Conservation (phyloP, 2,113 vertebrate genomes). For the Dascyllus trimaculatus region DNA sequence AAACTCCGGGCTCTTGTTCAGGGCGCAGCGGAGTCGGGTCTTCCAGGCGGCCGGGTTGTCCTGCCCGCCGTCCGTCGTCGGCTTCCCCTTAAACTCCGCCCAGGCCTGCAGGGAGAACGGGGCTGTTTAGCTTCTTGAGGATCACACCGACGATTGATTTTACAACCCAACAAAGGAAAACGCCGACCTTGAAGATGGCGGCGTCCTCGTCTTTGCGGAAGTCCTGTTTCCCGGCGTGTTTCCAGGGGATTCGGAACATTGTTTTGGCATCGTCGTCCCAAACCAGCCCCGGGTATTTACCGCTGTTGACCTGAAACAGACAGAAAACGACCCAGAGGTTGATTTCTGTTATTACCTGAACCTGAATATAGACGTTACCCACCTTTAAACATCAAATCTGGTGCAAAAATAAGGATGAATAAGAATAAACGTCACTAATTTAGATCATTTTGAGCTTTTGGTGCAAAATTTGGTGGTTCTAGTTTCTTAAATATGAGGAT, state of each 20-base stretch:
- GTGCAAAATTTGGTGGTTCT: no score
- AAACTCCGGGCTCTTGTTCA: slow-evolving; percentile 93
- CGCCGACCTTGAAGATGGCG: slow-evolving; percentile 90
- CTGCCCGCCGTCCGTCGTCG: slow-evolving; percentile 64
- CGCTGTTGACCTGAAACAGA: slow-evolving; percentile 85
- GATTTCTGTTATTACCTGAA: no score
- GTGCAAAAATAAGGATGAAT: no score
- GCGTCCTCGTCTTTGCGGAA: slow-evolving; percentile 92
- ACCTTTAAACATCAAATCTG: no score
- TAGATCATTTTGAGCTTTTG: no score
- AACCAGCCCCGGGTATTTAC: slow-evolving; percentile 85
- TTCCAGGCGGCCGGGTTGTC: slow-evolving; percentile 89
- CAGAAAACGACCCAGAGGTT: fast-evolving
- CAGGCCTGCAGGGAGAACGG: slow-evolving; percentile 83
- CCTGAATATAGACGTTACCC: no score
- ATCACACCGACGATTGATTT: no score
- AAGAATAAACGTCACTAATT: no score
- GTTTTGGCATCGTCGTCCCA: slow-evolving; percentile 90
- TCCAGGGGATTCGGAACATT: slow-evolving; percentile 96
- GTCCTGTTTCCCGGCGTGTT: slow-evolving; percentile 94
- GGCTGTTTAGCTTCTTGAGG: no score
- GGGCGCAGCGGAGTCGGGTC: slow-evolving; percentile 92
- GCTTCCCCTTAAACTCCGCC: slow-evolving; percentile 90
- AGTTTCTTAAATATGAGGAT: no score
- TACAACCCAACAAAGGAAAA: no score